Percentiles rank a stretch among this genome's conserved stretches.
These are phyloP conservation scores for Pyrochroa serraticornis DNA, from an alignment of 2,888 invertebrate species.

Conservation along the genomic window DNA sequence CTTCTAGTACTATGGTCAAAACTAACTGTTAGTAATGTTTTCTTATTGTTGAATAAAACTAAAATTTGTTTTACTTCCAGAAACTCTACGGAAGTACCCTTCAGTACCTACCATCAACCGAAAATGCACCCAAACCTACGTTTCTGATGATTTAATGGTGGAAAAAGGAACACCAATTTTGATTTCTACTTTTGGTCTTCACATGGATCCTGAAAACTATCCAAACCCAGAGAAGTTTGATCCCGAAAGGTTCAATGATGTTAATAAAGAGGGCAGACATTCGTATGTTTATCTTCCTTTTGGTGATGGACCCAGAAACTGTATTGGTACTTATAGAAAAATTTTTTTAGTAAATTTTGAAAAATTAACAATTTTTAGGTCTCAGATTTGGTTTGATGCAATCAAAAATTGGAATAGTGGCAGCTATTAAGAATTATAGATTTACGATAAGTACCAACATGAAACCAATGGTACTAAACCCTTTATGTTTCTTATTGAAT, in stretches of 20 bases:
- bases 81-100: slow-evolving; percentile 51
- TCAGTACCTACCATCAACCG: slow-evolving; percentile 41
- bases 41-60: background rate
- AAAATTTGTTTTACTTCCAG: slow-evolving; percentile 33
- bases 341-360: background rate
- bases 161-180: slow-evolving; percentile 46
- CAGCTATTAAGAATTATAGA: slow-evolving; percentile 36
- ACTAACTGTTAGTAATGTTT: too few relatives aligned
- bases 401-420: slow-evolving; percentile 40
- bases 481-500: slow-evolving; percentile 32
- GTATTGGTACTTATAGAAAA: slow-evolving; percentile 42
- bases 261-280: slow-evolving; percentile 42
- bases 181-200: slow-evolving; percentile 48
- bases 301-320: slow-evolving; percentile 49
- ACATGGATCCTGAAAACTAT: slow-evolving; percentile 50
- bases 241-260: slow-evolving; percentile 53
- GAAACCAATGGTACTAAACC: slow-evolving; percentile 30
- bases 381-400: slow-evolving; percentile 44
- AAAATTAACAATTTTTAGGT: slow-evolving; percentile 32
- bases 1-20: too few relatives aligned
- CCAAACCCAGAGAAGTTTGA: slow-evolving; percentile 54
- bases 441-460: slow-evolving; percentile 34
- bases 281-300: slow-evolving; percentile 47
- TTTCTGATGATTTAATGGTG: slow-evolving; percentile 30
- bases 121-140: slow-evolving; percentile 41